Conservation (phyloP, 2,113 vertebrate genomes). For the Thinocorus orbignyianus region DNA sequence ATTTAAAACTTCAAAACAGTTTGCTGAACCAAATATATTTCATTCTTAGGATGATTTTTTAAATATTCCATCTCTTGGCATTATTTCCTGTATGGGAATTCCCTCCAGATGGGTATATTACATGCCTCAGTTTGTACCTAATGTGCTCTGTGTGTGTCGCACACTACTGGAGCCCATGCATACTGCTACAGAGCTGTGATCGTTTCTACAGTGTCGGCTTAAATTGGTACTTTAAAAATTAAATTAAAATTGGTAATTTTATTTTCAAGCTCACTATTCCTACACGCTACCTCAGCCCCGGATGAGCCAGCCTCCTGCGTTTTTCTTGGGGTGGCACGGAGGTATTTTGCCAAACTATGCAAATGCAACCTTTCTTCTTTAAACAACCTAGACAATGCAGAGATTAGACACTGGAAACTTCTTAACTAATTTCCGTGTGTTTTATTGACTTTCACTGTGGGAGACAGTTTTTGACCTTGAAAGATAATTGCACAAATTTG, state of each 20-base stretch:
- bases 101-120: not conserved
- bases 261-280: not conserved
- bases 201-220: not conserved
- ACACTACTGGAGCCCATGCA: not conserved
- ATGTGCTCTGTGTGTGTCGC: not conserved
- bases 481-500: not conserved
- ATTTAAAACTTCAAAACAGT: not conserved
- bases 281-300: not conserved
- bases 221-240: not conserved
- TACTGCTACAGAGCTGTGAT: not conserved
- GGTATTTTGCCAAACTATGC: not conserved
- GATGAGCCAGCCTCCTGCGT: not conserved
- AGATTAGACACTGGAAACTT: not conserved
- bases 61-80: not conserved
- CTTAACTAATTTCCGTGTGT: not conserved
- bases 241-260: not conserved
- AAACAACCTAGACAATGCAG: not conserved
- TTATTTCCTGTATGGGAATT: not conserved
- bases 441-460: not conserved
- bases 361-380: not conserved
- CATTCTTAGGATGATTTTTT: not conserved
- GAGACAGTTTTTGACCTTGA: conserved; percentile 34
- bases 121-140: not conserved
- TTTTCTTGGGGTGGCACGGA: not conserved
- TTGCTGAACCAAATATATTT: not conserved